Evolutionary conservation across 2,888 invertebrate species (phyloP), one percentile per base, ranked within the genome.

Genomic region (Embidobia sp.): DNA sequence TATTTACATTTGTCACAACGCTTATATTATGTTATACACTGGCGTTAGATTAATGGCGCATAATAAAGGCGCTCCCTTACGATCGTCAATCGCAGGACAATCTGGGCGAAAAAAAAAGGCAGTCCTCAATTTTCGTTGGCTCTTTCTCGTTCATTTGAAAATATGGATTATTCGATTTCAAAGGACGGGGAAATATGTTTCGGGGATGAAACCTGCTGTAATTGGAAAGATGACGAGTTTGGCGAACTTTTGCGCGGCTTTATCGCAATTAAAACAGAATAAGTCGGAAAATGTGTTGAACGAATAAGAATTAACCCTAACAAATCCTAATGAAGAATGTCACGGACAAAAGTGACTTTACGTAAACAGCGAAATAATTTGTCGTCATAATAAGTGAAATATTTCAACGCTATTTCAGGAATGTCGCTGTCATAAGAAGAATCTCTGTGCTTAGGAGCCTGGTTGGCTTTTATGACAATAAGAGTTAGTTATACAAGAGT

Each of bases 381-480:
- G 51, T 35, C 49, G 37, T 55, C 51, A 46, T 66, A 74, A 73
- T 61, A 74, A 74, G 46, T 66, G 49, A 74, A 74, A 74, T 66
- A 66, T 74, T 74, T 59, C 16, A 44, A 7, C 26, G 74, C 37
- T 66, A 66, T 66, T 74, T 66, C 46, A 66, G 53, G 74, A 74
- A 74, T 74, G 48, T 37, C 53, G 40, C 57, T 61, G 61, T 74
- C 53, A 40, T 74, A 64, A 64, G 72, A 74, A 66, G 74, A 74
- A 74, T 57, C 48, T 40, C 29, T 64, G 31, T 66, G 49, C 10
- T 49, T 0, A 59, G 44, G 18, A 59, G 3, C 26, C 11, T 8
- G n/a, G 57, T 5, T 37, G 31, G 27, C 22, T 69, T 51, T n/a
- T n/a, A n/a, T n/a, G n/a, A n/a, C 22, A 22, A 22, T 22, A 22